phyloP scores from a whole-genome alignment of 64 coral and sea anemone genomes.

The Catalaphyllia jardinei region DNA sequence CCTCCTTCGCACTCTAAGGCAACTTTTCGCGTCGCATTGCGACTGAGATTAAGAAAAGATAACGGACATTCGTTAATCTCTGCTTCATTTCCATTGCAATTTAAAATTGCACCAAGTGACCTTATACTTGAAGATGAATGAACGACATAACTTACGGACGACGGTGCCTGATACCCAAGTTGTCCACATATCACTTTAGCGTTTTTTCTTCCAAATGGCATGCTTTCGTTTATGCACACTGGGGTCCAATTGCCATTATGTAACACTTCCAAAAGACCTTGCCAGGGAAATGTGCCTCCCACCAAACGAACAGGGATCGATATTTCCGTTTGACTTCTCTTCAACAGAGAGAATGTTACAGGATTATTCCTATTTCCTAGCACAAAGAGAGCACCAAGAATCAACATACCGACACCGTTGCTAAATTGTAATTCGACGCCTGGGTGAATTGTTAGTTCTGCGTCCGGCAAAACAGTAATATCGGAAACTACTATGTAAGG shows the following conservation, averaged over 20 bases:
- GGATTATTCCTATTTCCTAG: background rate
- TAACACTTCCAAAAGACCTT: background rate
- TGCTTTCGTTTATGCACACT: background rate
- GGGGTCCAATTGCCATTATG: slow-evolving; percentile 1
- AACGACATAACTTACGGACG: background rate
- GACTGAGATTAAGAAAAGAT: background rate
- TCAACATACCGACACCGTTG: background rate
- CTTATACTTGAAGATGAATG: background rate
- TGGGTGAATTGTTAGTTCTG: slow-evolving; percentile 3
- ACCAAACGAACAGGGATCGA: background rate
- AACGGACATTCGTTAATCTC: slow-evolving; percentile 35
- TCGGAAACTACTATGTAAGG: slow-evolving; percentile 21
- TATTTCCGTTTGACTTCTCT: background rate
- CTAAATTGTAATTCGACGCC: slow-evolving; percentile 17
- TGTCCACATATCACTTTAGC: slow-evolving; percentile 15
- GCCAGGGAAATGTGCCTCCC: slow-evolving; percentile 21
- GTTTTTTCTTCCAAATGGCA: background rate
- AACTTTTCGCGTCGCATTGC: background rate
- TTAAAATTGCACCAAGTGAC: background rate
- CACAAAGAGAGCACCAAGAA: slow-evolving; percentile 27
- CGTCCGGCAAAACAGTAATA: slow-evolving; percentile 18
- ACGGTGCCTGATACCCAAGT: slow-evolving; percentile 5
- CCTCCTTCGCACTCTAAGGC: slow-evolving; percentile 5
- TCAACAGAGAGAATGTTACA: background rate
- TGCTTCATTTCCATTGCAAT: slow-evolving; percentile 64